These are phyloP conservation scores for Campylomormyrus numenius DNA, from an alignment of 2,113 vertebrate genomes.

Conservation along the genomic window DNA sequence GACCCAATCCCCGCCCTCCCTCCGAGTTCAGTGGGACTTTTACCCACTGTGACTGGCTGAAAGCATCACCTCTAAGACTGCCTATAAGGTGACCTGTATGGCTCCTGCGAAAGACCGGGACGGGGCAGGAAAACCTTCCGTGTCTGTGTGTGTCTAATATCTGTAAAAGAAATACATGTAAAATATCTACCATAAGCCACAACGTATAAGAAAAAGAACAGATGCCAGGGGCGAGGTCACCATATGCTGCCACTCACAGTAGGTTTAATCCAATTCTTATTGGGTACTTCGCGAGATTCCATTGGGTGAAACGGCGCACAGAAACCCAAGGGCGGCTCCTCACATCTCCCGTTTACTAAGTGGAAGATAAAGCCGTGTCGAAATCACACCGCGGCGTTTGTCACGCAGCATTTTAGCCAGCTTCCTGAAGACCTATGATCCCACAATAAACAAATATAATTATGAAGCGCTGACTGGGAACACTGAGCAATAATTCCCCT, in stretches of 20 bases:
- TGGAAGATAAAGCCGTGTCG: neutral
- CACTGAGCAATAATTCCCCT: neutral
- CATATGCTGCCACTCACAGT: neutral
- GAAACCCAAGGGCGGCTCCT: neutral
- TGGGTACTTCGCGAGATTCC: neutral
- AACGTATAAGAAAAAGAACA: neutral
- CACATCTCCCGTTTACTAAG: neutral
- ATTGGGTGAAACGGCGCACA: neutral
- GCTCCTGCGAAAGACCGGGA: neutral
- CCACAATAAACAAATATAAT: neutral
- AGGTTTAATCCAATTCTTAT: neutral
- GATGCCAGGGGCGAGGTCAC: neutral
- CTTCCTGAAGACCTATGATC: neutral
- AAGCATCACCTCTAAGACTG: neutral
- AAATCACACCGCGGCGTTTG: neutral
- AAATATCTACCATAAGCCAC: neutral
- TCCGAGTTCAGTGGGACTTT: neutral
- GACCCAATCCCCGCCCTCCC: neutral
- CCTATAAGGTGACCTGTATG: neutral
- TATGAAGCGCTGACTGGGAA: neutral
- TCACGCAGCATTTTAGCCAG: neutral
- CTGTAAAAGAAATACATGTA: neutral
- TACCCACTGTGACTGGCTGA: neutral
- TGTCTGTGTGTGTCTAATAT: neutral
- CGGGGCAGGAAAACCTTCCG: neutral